Evolutionary conservation across 2,888 invertebrate species (phyloP).

Genomic region (Meteorus colon): DNA sequence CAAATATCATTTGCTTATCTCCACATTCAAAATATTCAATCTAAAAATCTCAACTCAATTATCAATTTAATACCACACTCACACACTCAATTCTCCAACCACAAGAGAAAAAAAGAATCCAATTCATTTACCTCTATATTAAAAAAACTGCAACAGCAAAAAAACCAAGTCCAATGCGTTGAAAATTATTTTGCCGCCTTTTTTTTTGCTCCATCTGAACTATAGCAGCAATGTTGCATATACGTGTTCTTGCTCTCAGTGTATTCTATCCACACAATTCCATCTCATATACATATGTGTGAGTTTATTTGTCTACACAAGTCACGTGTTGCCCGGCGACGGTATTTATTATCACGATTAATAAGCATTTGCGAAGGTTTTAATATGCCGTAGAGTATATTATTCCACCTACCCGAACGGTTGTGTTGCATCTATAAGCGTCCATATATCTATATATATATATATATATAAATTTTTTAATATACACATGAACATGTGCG

Average conservation of each 20-base stretch:
- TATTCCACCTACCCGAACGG: slow-evolving; percentile 40
- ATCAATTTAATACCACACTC: too few relatives aligned
- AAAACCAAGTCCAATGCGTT: too few relatives aligned
- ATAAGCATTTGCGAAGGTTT: slow-evolving; percentile 27
- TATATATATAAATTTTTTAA: slow-evolving; percentile 17
- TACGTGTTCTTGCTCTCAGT: not conserved
- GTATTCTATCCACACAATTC: not conserved
- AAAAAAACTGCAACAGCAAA: too few relatives aligned
- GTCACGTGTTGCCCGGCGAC: slow-evolving; percentile 48
- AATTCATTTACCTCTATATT: too few relatives aligned
- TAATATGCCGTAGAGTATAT: slow-evolving; percentile 18
- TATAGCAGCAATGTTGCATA: not conserved
- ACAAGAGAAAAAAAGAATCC: too few relatives aligned
- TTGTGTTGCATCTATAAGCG: slow-evolving; percentile 27
- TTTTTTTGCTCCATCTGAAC: too few relatives aligned
- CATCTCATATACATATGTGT: not conserved
- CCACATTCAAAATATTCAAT: too few relatives aligned
- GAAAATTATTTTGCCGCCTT: too few relatives aligned
- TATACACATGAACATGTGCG: slow-evolving; percentile 18
- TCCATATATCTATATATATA: slow-evolving; percentile 2
- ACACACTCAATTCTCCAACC: too few relatives aligned
- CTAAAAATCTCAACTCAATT: too few relatives aligned
- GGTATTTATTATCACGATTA: slow-evolving; percentile 66
- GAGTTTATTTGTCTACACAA: slow-evolving; percentile 8
- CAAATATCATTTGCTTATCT: too few relatives aligned